Percentiles rank a stretch among this genome's conserved stretches.
These are phyloP conservation scores for Ceyx margarethae DNA, from an alignment of 2,113 vertebrate species.

Conservation along the genomic window DNA sequence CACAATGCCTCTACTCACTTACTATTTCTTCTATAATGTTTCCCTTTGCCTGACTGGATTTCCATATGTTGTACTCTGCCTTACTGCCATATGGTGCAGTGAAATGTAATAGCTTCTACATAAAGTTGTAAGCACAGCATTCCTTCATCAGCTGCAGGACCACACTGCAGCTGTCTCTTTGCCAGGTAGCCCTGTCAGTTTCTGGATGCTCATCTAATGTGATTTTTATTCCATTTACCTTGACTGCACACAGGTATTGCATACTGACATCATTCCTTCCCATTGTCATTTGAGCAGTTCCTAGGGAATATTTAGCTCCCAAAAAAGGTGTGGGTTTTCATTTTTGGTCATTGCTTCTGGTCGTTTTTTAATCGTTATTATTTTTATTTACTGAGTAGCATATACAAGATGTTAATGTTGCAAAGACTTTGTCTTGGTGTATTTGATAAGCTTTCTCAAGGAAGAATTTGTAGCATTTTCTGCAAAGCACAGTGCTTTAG, in stretches of 20 bases:
- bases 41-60: slow-evolving; percentile 56
- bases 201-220: not conserved
- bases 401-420: not conserved
- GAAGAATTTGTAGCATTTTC: not conserved
- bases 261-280: not conserved
- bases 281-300: not conserved
- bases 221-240: not conserved
- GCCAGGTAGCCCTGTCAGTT: not conserved
- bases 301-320: not conserved
- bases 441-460: not conserved
- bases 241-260: not conserved
- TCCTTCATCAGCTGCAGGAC: slow-evolving; percentile 17
- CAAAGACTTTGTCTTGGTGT: not conserved
- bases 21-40: slow-evolving; percentile 41
- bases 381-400: not conserved
- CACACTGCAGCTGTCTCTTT: not conserved
- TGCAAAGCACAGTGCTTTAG: not conserved
- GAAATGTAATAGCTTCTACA: not conserved
- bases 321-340: not conserved
- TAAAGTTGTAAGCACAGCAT: slow-evolving; percentile 9
- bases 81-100: slow-evolving; percentile 57
- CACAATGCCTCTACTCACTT: slow-evolving; percentile 21
- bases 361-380: not conserved
- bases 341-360: not conserved
- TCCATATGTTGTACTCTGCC: slow-evolving; percentile 43